phyloP scores from a whole-genome alignment of 2,888 invertebrate species.

The Plebejus argus region DNA sequence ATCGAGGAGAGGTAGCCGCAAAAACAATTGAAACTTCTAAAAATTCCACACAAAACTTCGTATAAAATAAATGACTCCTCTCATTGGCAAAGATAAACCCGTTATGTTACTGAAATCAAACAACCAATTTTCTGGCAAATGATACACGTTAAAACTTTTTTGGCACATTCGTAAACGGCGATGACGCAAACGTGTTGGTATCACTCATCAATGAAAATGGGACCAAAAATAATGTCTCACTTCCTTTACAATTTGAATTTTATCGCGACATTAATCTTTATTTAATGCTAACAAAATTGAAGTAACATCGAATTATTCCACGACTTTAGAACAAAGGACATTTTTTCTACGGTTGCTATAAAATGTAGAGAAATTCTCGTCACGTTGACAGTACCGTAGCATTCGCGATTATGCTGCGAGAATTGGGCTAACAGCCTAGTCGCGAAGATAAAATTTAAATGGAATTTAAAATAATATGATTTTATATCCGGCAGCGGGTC shows the following conservation, averaged over 20 bases:
- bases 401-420: slow-evolving; percentile 12
- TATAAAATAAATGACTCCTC: not conserved
- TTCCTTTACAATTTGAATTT: not conserved
- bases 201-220: not conserved
- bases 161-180: slow-evolving; percentile 10
- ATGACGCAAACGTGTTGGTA: slow-evolving; percentile 19
- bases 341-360: not conserved
- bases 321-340: not conserved
- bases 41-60: not conserved
- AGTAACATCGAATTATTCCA: not conserved
- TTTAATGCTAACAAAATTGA: not conserved
- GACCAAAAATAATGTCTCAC: not conserved
- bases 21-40: not conserved
- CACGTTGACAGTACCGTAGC: slow-evolving; percentile 18
- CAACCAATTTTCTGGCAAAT: not conserved
- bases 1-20: not conserved
- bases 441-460: slow-evolving; percentile 19
- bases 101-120: slow-evolving; percentile 1
- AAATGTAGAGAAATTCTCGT: slow-evolving; percentile 13
- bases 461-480: slow-evolving; percentile 23
- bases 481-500: slow-evolving; percentile 45
- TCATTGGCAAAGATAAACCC: slow-evolving; percentile 15
- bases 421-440: slow-evolving; percentile 22
- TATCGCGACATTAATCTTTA: not conserved
- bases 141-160: slow-evolving; percentile 15